Base-by-base conservation (phyloP, 2,888 invertebrate genomes). In the Adela reaumurella region DNA sequence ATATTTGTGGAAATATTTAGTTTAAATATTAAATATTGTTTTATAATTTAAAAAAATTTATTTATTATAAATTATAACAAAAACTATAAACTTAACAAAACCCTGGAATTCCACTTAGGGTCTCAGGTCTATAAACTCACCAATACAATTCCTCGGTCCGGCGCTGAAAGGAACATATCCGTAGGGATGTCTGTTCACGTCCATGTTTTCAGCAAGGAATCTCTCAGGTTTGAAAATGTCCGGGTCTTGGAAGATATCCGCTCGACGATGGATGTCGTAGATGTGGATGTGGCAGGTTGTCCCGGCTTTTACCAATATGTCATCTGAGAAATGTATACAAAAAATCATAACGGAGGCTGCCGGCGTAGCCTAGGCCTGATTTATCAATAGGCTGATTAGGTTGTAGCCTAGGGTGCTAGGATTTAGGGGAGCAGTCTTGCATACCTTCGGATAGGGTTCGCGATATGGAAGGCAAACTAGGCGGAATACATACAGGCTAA, bases 161-260 rank as follows among this genome's bases (percentile, higher is more conserved):
- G 86, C 87, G 55, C 86, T 86, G 54, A 87, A 87, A 0, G 87
- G 87, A 46, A 87, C 74, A 55, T 79, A 87, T 0, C 82, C 76
- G 54, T 81, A 87, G 0, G 85, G 83, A 67, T 87, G 84, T 43
- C 83, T 69, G 47, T 62, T 57, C 4, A 57, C 51, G 6, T 68
- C 65, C 48, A 86, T 68, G 83, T 74, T 53, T 52, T 88, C 85
- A 0, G 85, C 83, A 14, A 82, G 63, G 68, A 90, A 90, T 52
- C 84, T 66, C 42, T 87, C 86, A 0, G 90, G 89, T 50, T 88
- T 82, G 68, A 90, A 90, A 52, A 84, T 66, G 42, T 87, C 86
- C 0, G 90, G 89, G 50, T 88, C 78, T 0, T 84, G 79, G 68
- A 82, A 90, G 49, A 82, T 68, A 4, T 81, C 71, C 0, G 82